Percentiles rank a stretch among this genome's conserved stretches.
phyloP scores from a whole-genome alignment of 23 tunicate species.

The Aplidium turbinatum region DNA sequence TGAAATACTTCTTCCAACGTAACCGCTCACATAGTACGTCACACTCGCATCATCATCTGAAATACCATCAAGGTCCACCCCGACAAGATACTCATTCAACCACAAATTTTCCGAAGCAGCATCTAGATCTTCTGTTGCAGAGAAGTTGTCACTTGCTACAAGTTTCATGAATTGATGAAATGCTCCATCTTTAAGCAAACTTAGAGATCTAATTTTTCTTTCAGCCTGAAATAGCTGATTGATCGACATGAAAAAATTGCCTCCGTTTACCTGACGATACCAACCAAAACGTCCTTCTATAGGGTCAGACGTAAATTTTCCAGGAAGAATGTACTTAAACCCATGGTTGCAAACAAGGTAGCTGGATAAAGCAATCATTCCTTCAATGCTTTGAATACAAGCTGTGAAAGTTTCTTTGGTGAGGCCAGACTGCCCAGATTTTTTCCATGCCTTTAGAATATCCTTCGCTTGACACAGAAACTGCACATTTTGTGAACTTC shows the following conservation, averaged over 20 bases:
- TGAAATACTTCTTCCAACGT: conserved; percentile 11
- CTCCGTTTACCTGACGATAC: conserved; percentile 28
- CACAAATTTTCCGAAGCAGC: not conserved
- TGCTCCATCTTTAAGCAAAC: conserved; percentile 6
- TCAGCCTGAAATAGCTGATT: conserved; percentile 8
- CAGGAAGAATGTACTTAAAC: conserved; percentile 20
- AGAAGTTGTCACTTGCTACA: no score
- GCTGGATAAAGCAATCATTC: not conserved
- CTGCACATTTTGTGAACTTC: no score
- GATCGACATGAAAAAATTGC: conserved; percentile 26
- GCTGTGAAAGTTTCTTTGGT: conserved; percentile 22
- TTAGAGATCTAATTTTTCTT: conserved; percentile 21
- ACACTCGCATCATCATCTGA: not conserved
- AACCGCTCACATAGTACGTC: conserved; percentile 4
- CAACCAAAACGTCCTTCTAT: conserved; percentile 28
- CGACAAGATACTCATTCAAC: not conserved
- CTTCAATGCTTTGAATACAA: conserved; percentile 8
- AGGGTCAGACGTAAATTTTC: conserved; percentile 17
- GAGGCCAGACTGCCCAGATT: conserved; percentile 1
- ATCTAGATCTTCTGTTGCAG: no score
- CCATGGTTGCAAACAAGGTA: not conserved
- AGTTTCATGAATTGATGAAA: no score
- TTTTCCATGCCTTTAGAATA: not conserved
- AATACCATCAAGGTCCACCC: not conserved
- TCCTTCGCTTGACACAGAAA: not conserved